Evolutionary conservation across 2,113 vertebrate genomes (phyloP).

Genomic region (Paradisaea rubra): DNA sequence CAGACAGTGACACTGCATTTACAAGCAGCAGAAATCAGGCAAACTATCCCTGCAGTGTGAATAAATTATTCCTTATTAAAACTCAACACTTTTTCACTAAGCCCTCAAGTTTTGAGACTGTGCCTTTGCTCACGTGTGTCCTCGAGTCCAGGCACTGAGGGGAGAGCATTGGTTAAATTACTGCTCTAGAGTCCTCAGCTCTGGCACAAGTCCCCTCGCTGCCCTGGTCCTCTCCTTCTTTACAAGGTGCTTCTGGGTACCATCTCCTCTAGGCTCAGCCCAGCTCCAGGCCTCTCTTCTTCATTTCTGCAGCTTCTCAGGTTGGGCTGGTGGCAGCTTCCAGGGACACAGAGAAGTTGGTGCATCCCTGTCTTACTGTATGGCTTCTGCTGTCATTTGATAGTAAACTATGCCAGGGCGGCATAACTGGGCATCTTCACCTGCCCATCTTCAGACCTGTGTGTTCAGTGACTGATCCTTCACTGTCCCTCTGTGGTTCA

Average conservation of each 20-base stretch:
- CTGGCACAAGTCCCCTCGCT: not conserved
- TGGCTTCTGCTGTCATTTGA: not conserved
- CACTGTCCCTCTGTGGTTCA: not conserved
- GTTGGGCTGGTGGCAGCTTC: not conserved
- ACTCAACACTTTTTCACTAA: not conserved
- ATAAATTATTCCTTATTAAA: not conserved
- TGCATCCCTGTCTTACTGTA: not conserved
- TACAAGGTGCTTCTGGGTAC: not conserved
- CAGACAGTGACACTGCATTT: accelerated
- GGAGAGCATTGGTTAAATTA: accelerated
- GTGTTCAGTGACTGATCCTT: not conserved
- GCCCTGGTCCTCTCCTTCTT: not conserved
- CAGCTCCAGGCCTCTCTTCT: not conserved
- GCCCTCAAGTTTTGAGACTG: not conserved
- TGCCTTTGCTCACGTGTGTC: not conserved
- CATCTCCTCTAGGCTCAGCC: not conserved
- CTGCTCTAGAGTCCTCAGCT: not conserved
- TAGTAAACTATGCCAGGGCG: not conserved
- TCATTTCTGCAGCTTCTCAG: not conserved
- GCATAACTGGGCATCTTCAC: not conserved
- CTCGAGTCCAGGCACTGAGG: too few species aligned
- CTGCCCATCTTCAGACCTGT: not conserved
- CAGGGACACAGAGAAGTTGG: not conserved
- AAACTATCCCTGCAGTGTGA: not conserved
- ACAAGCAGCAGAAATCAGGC: not conserved